Evolutionary conservation across 2,797 vertebrate species (phyloP).

Genomic region (Myotis planiceps): DNA sequence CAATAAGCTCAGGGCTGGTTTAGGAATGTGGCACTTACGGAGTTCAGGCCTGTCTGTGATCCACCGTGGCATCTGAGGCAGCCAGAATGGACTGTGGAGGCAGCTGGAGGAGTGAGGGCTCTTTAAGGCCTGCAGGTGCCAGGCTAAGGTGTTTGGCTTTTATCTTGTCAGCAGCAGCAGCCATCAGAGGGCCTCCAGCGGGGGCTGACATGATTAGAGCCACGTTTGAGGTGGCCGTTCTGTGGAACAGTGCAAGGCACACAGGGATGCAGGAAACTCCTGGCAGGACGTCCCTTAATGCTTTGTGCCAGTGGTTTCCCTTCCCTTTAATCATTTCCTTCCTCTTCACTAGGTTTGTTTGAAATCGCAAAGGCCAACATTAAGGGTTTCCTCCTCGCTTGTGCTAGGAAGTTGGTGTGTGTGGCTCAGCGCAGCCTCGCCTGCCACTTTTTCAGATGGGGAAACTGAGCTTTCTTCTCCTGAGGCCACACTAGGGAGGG

Average conservation of each 20-base stretch:
- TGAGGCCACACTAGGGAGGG: too few species aligned
- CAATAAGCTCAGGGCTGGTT: not conserved
- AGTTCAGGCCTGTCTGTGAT: not conserved
- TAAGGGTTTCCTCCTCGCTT: not conserved
- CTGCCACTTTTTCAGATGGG: not conserved
- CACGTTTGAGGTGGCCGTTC: conserved; percentile 39
- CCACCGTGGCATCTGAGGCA: fast-evolving
- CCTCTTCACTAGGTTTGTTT: not conserved
- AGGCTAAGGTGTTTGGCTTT: conserved; percentile 1
- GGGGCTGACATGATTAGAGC: conserved; percentile 67
- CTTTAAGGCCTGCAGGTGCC: not conserved
- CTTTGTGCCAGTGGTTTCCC: conserved; percentile 14
- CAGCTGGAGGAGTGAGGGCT: not conserved
- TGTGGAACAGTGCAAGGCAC: conserved; percentile 12
- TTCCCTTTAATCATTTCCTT: conserved; percentile 68
- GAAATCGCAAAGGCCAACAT: conserved; percentile 21
- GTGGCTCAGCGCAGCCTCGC: not conserved
- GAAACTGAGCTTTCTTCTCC: not conserved
- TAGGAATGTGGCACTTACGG: not conserved
- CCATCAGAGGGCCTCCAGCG: conserved; percentile 9
- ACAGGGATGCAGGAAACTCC: not conserved
- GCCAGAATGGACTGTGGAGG: not conserved
- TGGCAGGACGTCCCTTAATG: not conserved
- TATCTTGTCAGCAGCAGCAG: conserved; percentile 22
- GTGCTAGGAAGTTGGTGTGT: not conserved